phyloP scores from a whole-genome alignment of 2,888 invertebrate genomes.

The Hyposoter didymator region DNA sequence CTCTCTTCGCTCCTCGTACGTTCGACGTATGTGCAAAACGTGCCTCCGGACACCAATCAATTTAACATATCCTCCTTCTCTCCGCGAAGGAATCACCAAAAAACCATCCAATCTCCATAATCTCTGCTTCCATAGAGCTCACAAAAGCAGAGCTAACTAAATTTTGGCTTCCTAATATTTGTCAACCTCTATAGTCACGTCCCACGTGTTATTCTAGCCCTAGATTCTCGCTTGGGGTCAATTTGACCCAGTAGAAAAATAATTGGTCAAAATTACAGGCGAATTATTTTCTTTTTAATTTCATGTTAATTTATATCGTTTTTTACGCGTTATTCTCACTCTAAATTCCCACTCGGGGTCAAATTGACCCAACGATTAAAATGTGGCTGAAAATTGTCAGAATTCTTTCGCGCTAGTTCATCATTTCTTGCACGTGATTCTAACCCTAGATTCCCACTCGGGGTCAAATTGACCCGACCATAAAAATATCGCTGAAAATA shows the following conservation, averaged over 20 bases:
- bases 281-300: too few species aligned
- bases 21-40: slow-evolving; percentile 71
- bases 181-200: background rate
- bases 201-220: background rate
- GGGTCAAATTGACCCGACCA: too few species aligned
- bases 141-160: background rate
- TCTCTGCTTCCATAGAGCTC: background rate
- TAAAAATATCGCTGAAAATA: too few species aligned
- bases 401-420: background rate
- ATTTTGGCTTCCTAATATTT: background rate
- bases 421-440: slow-evolving; percentile 79
- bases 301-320: too few species aligned
- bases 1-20: slow-evolving; percentile 29
- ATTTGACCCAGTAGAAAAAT: background rate
- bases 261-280: too few species aligned
- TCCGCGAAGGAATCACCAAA: slow-evolving; percentile 1
- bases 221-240: background rate
- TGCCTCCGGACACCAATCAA: slow-evolving; percentile 77
- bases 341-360: background rate
- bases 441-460: too few species aligned
- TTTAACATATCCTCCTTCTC: slow-evolving; percentile 76
- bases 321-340: too few species aligned
- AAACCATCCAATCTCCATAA: background rate
- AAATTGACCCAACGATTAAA: background rate
- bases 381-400: background rate